Conservation (phyloP, 2,888 invertebrate genomes). For the Orthonevra nobilis region DNA sequence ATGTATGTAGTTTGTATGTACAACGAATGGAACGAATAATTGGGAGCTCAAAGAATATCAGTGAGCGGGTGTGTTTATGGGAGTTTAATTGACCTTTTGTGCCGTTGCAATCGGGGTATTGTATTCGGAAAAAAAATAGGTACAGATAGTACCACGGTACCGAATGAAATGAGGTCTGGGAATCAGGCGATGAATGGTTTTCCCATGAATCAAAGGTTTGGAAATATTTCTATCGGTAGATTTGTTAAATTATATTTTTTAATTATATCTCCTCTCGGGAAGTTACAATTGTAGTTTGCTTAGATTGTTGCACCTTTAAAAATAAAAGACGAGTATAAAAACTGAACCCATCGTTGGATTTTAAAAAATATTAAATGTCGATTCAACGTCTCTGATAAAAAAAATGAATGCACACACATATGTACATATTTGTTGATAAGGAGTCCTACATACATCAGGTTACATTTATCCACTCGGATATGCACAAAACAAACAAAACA, state of each 20-base stretch:
- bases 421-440: neutral
- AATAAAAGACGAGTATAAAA: too few species aligned
- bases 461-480: too few species aligned
- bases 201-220: constrained; percentile 63
- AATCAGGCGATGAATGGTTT: constrained; percentile 49
- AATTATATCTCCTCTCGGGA: too few species aligned
- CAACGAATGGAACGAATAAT: constrained; percentile 24
- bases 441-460: too few species aligned
- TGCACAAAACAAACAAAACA: neutral
- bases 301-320: too few species aligned
- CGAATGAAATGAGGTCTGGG: constrained; percentile 61
- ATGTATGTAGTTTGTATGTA: too few species aligned
- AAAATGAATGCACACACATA: neutral
- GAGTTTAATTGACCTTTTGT: constrained; percentile 70
- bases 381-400: too few species aligned
- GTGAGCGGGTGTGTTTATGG: constrained; percentile 63
- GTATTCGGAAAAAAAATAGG: constrained; percentile 30
- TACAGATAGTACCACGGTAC: constrained; percentile 66
- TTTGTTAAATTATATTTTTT: neutral
- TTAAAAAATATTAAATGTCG: too few species aligned
- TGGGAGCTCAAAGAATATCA: constrained; percentile 35
- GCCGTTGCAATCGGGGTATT: constrained; percentile 52
- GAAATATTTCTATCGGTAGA: constrained; percentile 2
- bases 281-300: too few species aligned
- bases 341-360: too few species aligned